Percentiles rank a stretch among this genome's conserved stretches.
Conservation (phyloP, 2,797 vertebrate species). For the Numenius phaeopus region DNA sequence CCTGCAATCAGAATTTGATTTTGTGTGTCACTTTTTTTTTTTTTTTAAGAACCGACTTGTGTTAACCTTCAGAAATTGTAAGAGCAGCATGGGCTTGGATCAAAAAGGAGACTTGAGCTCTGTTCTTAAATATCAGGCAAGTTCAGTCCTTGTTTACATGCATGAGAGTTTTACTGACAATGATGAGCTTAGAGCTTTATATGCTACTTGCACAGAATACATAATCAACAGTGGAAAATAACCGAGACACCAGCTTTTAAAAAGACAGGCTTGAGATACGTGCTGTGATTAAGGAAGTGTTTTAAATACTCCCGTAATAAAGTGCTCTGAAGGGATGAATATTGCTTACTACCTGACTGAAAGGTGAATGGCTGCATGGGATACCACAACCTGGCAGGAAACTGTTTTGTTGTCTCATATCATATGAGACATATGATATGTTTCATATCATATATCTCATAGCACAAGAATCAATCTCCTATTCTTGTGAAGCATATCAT, state of each 20-base stretch:
- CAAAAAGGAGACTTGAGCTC: slow-evolving; percentile 13
- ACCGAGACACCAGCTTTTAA: not conserved
- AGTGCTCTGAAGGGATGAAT: not conserved
- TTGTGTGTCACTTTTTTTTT: not conserved
- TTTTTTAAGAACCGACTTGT: not conserved
- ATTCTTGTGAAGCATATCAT: not conserved
- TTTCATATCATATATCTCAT: not conserved
- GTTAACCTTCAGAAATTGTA: slow-evolving; percentile 48
- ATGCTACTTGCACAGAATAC: not conserved
- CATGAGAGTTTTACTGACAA: slow-evolving; percentile 37
- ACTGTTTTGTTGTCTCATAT: not conserved
- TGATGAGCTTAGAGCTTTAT: slow-evolving; percentile 21
- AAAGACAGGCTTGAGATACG: not conserved
- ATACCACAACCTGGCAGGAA: not conserved
- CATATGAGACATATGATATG: too few species aligned
- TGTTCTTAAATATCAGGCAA: slow-evolving; percentile 31
- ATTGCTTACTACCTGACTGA: not conserved
- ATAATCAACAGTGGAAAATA: slow-evolving; percentile 31
- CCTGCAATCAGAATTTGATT: slow-evolving; percentile 33
- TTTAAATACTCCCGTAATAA: not conserved
- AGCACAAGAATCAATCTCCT: not conserved
- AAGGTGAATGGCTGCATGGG: not conserved
- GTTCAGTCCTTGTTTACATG: slow-evolving; percentile 54
- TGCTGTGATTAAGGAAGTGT: not conserved
- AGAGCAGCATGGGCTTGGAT: not conserved